These are phyloP conservation scores for Alaudala cheleensis DNA, from an alignment of 2,113 vertebrate species.

Conservation along the genomic window DNA sequence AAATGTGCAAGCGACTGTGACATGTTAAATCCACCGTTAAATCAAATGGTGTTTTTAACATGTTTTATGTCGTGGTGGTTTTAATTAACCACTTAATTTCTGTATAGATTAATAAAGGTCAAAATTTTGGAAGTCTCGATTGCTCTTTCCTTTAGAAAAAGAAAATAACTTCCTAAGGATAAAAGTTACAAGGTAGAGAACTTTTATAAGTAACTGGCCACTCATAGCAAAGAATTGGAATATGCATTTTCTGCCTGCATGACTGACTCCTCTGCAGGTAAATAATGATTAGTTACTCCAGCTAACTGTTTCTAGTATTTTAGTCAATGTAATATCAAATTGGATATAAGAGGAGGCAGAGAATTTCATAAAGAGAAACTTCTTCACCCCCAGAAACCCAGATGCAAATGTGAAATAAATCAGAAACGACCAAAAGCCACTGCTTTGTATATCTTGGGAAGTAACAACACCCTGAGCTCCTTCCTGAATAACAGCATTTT, in stretches of 20 bases:
- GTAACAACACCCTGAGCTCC: not conserved
- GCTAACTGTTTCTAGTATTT: not conserved
- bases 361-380: not conserved
- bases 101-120: not conserved
- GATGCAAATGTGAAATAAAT: not conserved
- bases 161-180: not conserved
- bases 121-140: not conserved
- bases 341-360: not conserved
- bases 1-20: not conserved
- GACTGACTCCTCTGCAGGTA: not conserved
- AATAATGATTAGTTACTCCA: not conserved
- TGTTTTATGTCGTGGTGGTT: not conserved
- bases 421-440: not conserved
- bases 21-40: not conserved
- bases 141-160: not conserved
- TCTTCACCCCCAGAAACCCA: not conserved
- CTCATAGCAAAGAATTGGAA: not conserved
- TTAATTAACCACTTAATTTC: not conserved
- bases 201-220: not conserved
- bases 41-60: not conserved
- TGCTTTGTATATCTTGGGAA: not conserved
- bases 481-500: not conserved
- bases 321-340: not conserved
- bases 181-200: not conserved
- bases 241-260: not conserved